Base-by-base conservation (phyloP, 2,888 invertebrate genomes). In the Trichacis sp. region DNA sequence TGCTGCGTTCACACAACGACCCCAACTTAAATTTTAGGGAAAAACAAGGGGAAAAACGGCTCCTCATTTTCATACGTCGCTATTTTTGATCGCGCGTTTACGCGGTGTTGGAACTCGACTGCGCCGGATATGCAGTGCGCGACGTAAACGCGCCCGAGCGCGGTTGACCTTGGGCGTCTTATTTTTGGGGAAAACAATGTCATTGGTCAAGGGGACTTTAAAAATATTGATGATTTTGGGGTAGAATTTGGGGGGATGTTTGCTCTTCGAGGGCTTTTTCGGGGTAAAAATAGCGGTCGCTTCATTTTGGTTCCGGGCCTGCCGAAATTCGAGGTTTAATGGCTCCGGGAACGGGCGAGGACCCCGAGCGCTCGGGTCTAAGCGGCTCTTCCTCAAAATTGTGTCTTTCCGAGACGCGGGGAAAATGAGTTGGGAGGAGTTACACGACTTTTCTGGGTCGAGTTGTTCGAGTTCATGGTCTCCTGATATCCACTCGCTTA, bases 311-410 rank as follows among this genome's bases (percentile, higher is more conserved):
- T 40, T 24, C 55, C 20, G 52, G 61, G 67, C 74, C 74, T 77
- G 71, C 74, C 80, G 63, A 82, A 83, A 79, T 80, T 78, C 76
- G 69, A 59, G 64, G 70, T 58, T 30, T 42, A 75, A 74, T 74
- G 75, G 75, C 75, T n/a, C n/a, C n/a, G n/a, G 80, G 75, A 83
- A 83, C 81, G 78, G 79, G 79, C 73, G 73, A 73, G 81, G 81
- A 76, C 81, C 80, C 78, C 77, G n/a, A n/a, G n/a, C n/a, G n/a
- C n/a, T n/a, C n/a, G n/a, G n/a, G n/a, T n/a, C n/a, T n/a, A n/a
- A n/a, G 80, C 82, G 82, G 82, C 81, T 82, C 83, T 83, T 83
- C 80, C 83, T 83, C 83, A 81, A 83, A 83, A 83, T 83, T 83
- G 73, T 83, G 83, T 83, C 83, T 83, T 83, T 83, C 83, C 83